A percentile compares a stretch with the other conserved stretches of the same genome.
These are phyloP conservation scores for Moxostoma hubbsi DNA, from an alignment of 2,797 vertebrate species.

Conservation along the genomic window DNA sequence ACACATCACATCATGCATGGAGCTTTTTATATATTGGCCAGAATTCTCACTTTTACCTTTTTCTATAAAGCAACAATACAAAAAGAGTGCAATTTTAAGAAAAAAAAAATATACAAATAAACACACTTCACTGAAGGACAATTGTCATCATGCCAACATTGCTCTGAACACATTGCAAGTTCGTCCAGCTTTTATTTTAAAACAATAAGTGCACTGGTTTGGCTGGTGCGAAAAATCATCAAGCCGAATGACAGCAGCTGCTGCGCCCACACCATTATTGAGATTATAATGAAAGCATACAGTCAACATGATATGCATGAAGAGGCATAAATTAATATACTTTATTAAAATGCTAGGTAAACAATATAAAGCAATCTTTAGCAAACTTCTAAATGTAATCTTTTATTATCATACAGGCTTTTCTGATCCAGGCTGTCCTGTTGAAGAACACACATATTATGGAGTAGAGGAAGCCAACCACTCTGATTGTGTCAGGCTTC, in stretches of 20 bases:
- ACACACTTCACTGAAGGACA: conserved; percentile 11
- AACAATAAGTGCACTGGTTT: conserved; percentile 14
- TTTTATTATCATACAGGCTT: conserved; percentile 75
- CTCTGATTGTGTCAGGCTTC: conserved; percentile 52
- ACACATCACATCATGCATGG: conserved; percentile 1
- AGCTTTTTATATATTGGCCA: background rate
- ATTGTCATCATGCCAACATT: conserved; percentile 42
- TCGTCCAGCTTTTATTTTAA: conserved; percentile 9
- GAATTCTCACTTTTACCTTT: conserved; percentile 1
- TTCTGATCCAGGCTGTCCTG: conserved; percentile 61
- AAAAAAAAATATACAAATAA: conserved; percentile 3
- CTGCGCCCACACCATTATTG: background rate
- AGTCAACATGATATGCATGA: too few species aligned
- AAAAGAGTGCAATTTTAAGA: conserved; percentile 11
- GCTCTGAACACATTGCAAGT: background rate
- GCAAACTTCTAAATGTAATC: conserved; percentile 26
- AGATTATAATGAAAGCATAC: conserved; percentile 6
- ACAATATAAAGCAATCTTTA: background rate
- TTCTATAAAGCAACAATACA: background rate
- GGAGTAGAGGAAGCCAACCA: conserved; percentile 50
- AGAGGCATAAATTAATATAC: too few species aligned
- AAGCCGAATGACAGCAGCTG: conserved; percentile 11
- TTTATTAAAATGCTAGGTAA: too few species aligned
- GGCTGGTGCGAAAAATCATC: background rate
- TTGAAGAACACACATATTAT: conserved; percentile 65